Conservation (phyloP, 1,140 invertebrate species). For the Saccostrea glomerata region DNA sequence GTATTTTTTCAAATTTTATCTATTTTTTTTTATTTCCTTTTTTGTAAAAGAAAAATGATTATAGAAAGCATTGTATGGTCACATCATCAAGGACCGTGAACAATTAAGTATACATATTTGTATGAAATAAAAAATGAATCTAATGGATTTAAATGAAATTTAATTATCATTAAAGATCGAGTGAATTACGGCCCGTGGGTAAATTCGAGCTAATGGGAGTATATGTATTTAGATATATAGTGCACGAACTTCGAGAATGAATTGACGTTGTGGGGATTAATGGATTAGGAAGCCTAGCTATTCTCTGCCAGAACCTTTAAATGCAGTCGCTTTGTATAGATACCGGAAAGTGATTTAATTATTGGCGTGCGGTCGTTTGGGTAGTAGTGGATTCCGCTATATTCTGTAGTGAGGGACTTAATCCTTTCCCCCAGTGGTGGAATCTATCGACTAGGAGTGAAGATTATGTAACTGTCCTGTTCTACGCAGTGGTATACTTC, state of each 20-base stretch:
- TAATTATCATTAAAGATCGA: not conserved
- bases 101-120: not conserved
- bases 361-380: conserved; percentile 3
- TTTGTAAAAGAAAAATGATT: too few relatives aligned
- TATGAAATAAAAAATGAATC: not conserved
- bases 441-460: not conserved
- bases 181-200: not conserved
- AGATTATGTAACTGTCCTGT: conserved; percentile 6
- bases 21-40: too few relatives aligned
- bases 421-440: not conserved
- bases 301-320: not conserved
- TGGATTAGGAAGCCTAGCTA: not conserved
- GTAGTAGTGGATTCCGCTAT: not conserved
- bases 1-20: too few relatives aligned
- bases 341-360: conserved; percentile 35
- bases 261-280: not conserved
- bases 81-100: not conserved
- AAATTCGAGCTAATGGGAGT: not conserved
- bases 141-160: not conserved
- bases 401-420: conserved; percentile 4
- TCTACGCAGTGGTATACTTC: not conserved
- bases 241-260: not conserved
- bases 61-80: not conserved
- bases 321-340: conserved; percentile 22
- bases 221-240: not conserved